Conservation (phyloP, 1,140 invertebrate genomes). For the Ptiloglossa arizonensis region DNA sequence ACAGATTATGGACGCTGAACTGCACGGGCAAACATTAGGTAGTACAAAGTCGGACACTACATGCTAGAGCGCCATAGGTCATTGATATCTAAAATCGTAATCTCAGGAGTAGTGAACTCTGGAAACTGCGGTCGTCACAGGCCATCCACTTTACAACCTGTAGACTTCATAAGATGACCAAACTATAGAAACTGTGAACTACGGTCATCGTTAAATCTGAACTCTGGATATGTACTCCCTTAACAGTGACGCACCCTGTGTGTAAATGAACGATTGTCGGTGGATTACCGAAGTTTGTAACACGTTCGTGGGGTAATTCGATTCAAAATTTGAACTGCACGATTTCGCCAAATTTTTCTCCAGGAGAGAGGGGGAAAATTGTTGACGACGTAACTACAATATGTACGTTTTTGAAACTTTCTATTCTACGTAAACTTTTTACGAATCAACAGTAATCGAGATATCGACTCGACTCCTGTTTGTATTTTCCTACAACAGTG, state of each 20-base stretch:
- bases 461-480: no score
- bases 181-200: slow-evolving; percentile 4
- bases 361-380: not conserved
- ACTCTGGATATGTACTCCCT: not conserved
- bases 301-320: no score
- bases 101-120: slow-evolving; percentile 27
- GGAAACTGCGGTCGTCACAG: slow-evolving; percentile 8
- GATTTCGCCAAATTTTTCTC: no score
- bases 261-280: not conserved
- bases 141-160: not conserved
- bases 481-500: no score
- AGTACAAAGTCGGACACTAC: not conserved
- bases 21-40: not conserved
- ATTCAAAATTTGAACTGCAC: no score
- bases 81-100: slow-evolving; percentile 19
- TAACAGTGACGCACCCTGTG: no score
- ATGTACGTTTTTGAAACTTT: no score
- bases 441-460: no score
- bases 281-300: no score
- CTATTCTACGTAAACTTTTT: no score
- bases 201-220: not conserved
- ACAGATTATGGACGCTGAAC: not conserved
- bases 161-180: not conserved
- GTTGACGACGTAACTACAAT: no score
- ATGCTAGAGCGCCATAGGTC: not conserved